A percentile compares a stretch with the other conserved stretches of the same genome.
Conservation (phyloP, 2,797 vertebrate species). For the Tadarida brasiliensis region DNA sequence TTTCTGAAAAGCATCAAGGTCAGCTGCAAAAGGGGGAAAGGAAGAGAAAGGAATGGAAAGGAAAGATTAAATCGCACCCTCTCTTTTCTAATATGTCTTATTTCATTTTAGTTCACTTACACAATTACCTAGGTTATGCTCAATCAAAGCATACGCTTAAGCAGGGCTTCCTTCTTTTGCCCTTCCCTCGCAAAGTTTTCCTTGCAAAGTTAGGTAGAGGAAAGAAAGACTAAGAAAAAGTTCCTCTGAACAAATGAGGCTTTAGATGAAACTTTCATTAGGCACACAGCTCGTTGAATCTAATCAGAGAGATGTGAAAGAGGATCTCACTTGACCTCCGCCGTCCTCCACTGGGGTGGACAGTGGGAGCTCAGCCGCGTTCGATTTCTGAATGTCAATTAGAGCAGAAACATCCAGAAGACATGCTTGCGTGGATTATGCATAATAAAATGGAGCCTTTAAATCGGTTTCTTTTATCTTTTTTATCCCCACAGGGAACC, state of each 20-base stretch:
- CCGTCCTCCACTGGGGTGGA: not conserved
- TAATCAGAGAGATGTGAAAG: not conserved
- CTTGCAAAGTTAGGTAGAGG: not conserved
- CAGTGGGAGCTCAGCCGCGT: not conserved
- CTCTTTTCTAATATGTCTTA: not conserved
- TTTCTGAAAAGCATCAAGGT: constrained; percentile 38
- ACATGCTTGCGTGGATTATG: constrained; percentile 40
- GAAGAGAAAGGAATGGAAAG: constrained; percentile 11
- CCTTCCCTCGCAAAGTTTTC: not conserved
- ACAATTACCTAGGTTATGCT: not conserved
- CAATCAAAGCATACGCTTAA: not conserved
- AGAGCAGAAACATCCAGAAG: constrained; percentile 37
- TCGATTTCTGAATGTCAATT: constrained; percentile 48
- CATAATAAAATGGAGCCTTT: constrained; percentile 57
- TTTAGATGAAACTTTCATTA: constrained; percentile 60
- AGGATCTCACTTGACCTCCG: constrained; percentile 66
- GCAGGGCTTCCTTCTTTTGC: not conserved
- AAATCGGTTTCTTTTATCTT: constrained; percentile 31
- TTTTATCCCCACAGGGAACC: constrained; percentile 47
- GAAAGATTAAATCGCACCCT: not conserved
- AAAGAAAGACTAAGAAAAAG: constrained; percentile 60
- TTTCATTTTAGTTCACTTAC: not conserved
- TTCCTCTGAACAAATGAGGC: constrained; percentile 69
- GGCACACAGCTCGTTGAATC: constrained; percentile 49
- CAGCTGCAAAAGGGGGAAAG: not conserved